These are phyloP conservation scores for Leiothrix lutea DNA, from an alignment of 2,113 vertebrate species.

Conservation along the genomic window DNA sequence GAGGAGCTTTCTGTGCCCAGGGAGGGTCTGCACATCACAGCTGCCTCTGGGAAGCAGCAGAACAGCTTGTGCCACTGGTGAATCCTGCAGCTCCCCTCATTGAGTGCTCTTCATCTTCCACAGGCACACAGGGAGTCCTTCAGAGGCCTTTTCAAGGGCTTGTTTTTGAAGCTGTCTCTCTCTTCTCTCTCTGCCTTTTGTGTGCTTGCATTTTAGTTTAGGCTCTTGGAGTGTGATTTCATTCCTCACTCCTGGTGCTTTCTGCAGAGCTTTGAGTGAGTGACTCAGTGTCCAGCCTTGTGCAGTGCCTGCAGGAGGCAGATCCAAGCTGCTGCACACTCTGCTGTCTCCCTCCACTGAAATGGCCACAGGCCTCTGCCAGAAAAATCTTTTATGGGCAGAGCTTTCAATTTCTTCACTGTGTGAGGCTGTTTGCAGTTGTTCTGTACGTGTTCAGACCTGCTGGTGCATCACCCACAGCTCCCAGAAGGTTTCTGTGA, in stretches of 20 bases:
- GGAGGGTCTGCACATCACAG: not conserved
- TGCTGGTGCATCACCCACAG: not conserved
- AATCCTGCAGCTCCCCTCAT: not conserved
- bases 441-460: not conserved
- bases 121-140: not conserved
- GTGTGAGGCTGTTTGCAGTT: not conserved
- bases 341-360: not conserved
- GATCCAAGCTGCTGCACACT: not conserved
- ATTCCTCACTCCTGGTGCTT: not conserved
- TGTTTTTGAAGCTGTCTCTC: not conserved
- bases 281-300: not conserved
- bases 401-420: not conserved
- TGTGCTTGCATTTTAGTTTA: not conserved
- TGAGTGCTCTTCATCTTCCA: not conserved
- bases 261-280: not conserved
- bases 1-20: not conserved
- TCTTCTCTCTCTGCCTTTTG: not conserved
- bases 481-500: not conserved
- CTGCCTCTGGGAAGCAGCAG: not conserved
- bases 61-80: not conserved
- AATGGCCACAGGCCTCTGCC: not conserved
- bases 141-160: not conserved
- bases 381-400: not conserved
- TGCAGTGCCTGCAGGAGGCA: not conserved
- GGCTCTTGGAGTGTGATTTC: not conserved